phyloP scores from a whole-genome alignment of 2,888 invertebrate genomes.

The Sclerodermus sp. region DNA sequence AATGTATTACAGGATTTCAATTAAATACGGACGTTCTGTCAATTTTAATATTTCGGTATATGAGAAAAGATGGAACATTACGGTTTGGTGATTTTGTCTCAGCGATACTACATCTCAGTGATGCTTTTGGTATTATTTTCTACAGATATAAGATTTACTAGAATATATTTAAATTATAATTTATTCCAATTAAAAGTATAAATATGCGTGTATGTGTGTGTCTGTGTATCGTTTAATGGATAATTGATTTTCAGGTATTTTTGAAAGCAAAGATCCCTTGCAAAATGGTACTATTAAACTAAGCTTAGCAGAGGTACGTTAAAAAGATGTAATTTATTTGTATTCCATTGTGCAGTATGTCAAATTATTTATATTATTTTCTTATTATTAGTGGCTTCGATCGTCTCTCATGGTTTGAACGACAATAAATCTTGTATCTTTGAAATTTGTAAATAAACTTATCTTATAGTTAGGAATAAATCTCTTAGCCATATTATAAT shows the following conservation, averaged over 20 bases:
- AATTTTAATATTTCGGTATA: slow-evolving; percentile 80
- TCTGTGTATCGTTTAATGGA: neutral
- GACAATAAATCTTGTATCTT: slow-evolving; percentile 27
- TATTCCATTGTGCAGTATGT: neutral
- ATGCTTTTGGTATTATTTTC: slow-evolving; percentile 78
- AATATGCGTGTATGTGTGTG: too few species aligned
- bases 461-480: slow-evolving; percentile 33
- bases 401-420: slow-evolving; percentile 70
- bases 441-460: slow-evolving; percentile 48
- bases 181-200: too few species aligned
- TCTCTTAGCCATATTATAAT: slow-evolving; percentile 49
- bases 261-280: slow-evolving; percentile 77
- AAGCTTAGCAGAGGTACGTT: slow-evolving; percentile 74
- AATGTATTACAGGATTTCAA: slow-evolving; percentile 69
- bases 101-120: slow-evolving; percentile 83
- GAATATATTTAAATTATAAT: neutral
- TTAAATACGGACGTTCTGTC: slow-evolving; percentile 82
- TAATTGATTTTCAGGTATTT: slow-evolving; percentile 62
- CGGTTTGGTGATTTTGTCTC: slow-evolving; percentile 91
- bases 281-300: slow-evolving; percentile 82
- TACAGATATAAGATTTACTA: neutral
- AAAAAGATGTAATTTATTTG: slow-evolving; percentile 1
- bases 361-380: slow-evolving; percentile 15
- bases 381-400: slow-evolving; percentile 74
- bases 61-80: slow-evolving; percentile 90